Conservation (phyloP, 1,140 invertebrate genomes). For the Asobara japonica region DNA sequence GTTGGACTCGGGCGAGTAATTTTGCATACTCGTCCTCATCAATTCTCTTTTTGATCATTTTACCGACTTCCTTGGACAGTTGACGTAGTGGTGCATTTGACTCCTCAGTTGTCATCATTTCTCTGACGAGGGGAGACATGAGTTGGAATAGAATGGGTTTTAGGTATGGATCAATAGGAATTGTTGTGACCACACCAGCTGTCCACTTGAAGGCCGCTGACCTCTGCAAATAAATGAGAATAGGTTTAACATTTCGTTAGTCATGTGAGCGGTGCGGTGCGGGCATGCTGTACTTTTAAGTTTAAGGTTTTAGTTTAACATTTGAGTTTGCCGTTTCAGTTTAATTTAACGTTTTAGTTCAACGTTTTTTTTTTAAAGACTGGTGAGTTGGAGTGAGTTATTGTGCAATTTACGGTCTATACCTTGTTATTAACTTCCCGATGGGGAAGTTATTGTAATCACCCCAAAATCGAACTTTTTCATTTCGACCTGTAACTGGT, state of each 20-base stretch:
- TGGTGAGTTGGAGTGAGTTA: too few species aligned
- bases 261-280: background rate
- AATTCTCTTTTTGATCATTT: conserved; percentile 74
- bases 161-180: conserved; percentile 68
- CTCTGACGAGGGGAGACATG: conserved; percentile 75
- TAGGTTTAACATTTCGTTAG: background rate
- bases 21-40: conserved; percentile 73
- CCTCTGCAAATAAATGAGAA: conserved; percentile 64
- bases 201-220: conserved; percentile 77
- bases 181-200: conserved; percentile 71
- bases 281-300: too few species aligned
- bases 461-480: too few species aligned
- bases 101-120: conserved; percentile 71
- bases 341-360: too few species aligned
- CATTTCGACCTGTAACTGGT: too few species aligned
- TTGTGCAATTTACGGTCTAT: too few species aligned
- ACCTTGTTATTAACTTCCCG: too few species aligned
- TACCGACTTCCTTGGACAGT: conserved; percentile 74
- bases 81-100: conserved; percentile 68
- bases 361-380: too few species aligned
- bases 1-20: conserved; percentile 69
- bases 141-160: conserved; percentile 68
- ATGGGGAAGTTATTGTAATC: too few species aligned
- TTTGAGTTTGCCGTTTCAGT: too few species aligned
- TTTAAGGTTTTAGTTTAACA: too few species aligned